Percentiles rank a stretch among this genome's conserved stretches.
These are phyloP conservation scores for Sturnus vulgaris DNA, from an alignment of 2,113 vertebrate genomes.

Conservation along the genomic window DNA sequence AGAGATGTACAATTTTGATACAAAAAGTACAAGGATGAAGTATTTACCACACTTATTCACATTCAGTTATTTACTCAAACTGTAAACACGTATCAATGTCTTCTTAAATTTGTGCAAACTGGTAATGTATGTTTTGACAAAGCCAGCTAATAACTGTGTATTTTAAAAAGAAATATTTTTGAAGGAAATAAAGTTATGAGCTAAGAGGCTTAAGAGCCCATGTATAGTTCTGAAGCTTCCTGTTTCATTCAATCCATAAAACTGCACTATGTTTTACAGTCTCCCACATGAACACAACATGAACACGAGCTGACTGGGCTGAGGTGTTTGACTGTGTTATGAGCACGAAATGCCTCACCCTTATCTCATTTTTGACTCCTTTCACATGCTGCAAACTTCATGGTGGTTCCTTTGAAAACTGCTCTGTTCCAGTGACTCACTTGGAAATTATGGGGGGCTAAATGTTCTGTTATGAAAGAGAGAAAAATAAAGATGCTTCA, in stretches of 20 bases:
- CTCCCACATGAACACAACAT: not conserved
- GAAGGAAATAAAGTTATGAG: not conserved
- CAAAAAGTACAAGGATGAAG: not conserved
- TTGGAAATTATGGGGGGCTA: not conserved
- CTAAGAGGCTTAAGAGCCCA: not conserved
- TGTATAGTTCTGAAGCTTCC: not conserved
- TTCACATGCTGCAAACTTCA: conserved; percentile 17
- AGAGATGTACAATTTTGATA: not conserved
- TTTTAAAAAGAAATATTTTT: not conserved
- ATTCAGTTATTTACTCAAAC: not conserved
- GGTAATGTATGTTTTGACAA: not conserved
- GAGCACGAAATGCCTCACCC: not conserved
- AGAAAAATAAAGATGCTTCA: not conserved
- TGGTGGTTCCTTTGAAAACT: conserved; percentile 36
- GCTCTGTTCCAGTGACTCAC: conserved; percentile 7
- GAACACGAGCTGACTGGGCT: not conserved
- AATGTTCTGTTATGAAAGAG: not conserved
- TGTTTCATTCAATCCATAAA: not conserved
- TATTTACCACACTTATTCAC: not conserved
- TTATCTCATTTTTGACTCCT: not conserved
- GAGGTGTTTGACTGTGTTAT: not conserved
- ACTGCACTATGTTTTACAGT: not conserved
- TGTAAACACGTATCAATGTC: not conserved
- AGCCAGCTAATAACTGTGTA: not conserved
- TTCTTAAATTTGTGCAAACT: not conserved